Evolutionary conservation across 2,888 invertebrate genomes (phyloP), one percentile per base, ranked within the genome.

Genomic region (Athripsodes cinereus): DNA sequence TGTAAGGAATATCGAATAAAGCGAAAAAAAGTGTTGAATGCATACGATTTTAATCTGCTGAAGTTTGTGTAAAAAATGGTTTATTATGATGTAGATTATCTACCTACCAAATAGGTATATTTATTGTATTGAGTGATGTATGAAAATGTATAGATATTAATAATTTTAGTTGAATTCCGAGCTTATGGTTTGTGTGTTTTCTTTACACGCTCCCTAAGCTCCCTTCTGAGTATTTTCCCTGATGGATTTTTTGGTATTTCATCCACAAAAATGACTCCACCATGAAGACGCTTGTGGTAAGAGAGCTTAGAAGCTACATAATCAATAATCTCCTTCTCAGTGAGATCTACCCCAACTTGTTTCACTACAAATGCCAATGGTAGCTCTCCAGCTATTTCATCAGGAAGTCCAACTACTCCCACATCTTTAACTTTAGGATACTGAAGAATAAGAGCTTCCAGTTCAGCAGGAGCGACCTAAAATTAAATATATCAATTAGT

Each of bases 381-480:
- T 55, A 90, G 72, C 70, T 91, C 90, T 13, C 92, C 92, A 40
- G 86, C 84, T 52, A 68, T 69, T 67, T 85, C 86, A 70, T 92
- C 82, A 0, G 89, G 86, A 53, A 82, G 70, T 16, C 92, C 94
- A 67, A 92, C 82, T 34, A 95, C 94, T 34, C 88, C 93, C 19
- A 82, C 87, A 68, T 94, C 92, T 56, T 82, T 80, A 52, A 94
- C 82, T 55, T 81, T 81, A 0, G 81, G 76, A 74, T 90, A 84
- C 35, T 83, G 83, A 53, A 92, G 73, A 40, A 95, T 71, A 52
- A 94, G 67, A 16, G 85, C 86, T 72, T 96, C 95, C 40, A 96
- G 72, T 74, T 95, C 94, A 1, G 93, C 92, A 2, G 94, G 94
- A 0, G 93, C 87, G 35, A 84, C 85, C 84, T 86, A 61, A 26